These are phyloP conservation scores for Proterorhinus semilunaris DNA, from an alignment of 2,113 vertebrate species.

Conservation along the genomic window DNA sequence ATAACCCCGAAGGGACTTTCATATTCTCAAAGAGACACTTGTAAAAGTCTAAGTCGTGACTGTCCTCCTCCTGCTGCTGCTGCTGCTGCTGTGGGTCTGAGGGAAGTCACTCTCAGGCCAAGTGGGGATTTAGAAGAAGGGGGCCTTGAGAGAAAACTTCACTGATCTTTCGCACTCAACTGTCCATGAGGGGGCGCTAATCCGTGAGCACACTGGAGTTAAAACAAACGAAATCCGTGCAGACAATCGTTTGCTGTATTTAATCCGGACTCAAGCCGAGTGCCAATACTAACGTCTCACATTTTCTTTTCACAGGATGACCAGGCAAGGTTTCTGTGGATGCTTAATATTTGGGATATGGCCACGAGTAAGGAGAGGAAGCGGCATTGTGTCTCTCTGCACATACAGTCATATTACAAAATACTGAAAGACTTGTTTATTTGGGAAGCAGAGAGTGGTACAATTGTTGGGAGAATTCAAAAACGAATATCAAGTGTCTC, in stretches of 20 bases:
- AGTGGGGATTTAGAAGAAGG: constrained; percentile 62
- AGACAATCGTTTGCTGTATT: too few relatives aligned
- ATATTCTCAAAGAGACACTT: constrained; percentile 64
- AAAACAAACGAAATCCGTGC: background rate
- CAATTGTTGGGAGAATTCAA: too few relatives aligned
- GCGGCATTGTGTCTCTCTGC: too few relatives aligned
- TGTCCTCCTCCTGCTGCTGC: constrained; percentile 40
- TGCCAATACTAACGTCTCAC: background rate
- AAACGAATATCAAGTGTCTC: too few relatives aligned
- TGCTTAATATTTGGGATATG: too few relatives aligned
- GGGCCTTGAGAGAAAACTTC: constrained; percentile 59
- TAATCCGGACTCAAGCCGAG: background rate
- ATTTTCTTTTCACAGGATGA: too few relatives aligned
- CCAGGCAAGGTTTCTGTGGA: too few relatives aligned
- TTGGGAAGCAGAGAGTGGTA: too few relatives aligned
- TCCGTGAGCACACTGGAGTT: constrained; percentile 22
- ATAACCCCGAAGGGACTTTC: constrained; percentile 60
- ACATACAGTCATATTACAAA: too few relatives aligned
- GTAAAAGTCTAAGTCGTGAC: constrained; percentile 64
- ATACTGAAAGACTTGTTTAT: too few relatives aligned
- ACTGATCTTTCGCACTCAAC: constrained; percentile 44
- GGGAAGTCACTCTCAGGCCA: constrained; percentile 53
- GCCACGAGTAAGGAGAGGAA: too few relatives aligned
- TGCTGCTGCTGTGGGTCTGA: constrained; percentile 45
- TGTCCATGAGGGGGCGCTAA: constrained; percentile 35